Conservation (phyloP, 2,888 invertebrate genomes). For the Dolomedes plantarius region DNA sequence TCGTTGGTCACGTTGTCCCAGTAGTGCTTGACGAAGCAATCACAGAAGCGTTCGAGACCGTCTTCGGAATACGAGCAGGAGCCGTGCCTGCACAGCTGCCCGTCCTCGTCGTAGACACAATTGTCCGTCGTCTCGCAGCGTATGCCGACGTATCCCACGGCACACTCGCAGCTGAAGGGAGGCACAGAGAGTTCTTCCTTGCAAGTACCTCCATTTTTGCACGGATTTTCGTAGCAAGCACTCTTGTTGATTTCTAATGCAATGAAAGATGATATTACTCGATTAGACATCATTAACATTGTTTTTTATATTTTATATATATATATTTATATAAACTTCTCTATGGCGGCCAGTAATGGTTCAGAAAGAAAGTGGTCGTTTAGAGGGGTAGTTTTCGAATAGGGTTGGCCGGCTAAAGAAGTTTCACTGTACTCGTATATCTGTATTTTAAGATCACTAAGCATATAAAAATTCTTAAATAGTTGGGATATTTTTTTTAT, state of each 20-base stretch:
- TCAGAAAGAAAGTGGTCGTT: no score
- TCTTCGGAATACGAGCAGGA: conserved; percentile 24
- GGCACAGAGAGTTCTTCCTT: neutral
- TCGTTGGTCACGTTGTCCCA: conserved; percentile 42
- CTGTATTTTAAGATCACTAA: no score
- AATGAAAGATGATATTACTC: neutral
- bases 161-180: conserved; percentile 20
- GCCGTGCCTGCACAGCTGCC: conserved; percentile 13
- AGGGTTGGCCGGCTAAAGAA: no score
- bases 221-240: conserved; percentile 29
- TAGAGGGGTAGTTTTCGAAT: no score
- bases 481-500: no score
- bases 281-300: no score
- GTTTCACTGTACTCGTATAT: no score
- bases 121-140: conserved; percentile 28
- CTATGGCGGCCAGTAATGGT: no score
- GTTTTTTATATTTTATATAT: no score
- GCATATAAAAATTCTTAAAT: no score
- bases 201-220: conserved; percentile 47
- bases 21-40: conserved; percentile 38
- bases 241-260: neutral
- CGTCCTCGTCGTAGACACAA: conserved; percentile 4
- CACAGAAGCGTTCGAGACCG: conserved; percentile 4
- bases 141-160: conserved; percentile 15
- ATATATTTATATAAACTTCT: no score